phyloP scores from a whole-genome alignment of 2,888 invertebrate species.

The Clitarchus hookeri region DNA sequence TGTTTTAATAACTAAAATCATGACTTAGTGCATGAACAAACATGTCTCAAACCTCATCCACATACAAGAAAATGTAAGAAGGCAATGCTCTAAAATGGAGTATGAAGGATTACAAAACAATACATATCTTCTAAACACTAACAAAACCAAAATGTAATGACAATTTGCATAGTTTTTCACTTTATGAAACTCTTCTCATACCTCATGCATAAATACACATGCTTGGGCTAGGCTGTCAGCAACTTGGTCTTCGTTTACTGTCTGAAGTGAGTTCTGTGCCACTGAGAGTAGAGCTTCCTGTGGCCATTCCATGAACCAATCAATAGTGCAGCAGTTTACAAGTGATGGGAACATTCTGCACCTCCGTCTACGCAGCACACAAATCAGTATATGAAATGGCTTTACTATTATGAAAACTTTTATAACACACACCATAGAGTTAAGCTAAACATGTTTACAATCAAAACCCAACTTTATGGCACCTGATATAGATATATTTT shows the following conservation, averaged over 20 bases:
- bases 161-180: not conserved
- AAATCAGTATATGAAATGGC: not conserved
- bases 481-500: too few relatives aligned
- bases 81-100: too few relatives aligned
- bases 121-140: too few relatives aligned
- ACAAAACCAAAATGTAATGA: too few relatives aligned
- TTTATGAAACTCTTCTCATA: slow-evolving; percentile 46
- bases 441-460: too few relatives aligned
- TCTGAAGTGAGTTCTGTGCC: slow-evolving; percentile 71
- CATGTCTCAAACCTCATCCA: too few relatives aligned
- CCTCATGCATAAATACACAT: slow-evolving; percentile 75
- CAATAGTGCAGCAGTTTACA: slow-evolving; percentile 90
- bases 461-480: too few relatives aligned
- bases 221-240: slow-evolving; percentile 62
- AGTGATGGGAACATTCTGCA: slow-evolving; percentile 94
- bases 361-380: slow-evolving; percentile 63
- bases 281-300: slow-evolving; percentile 84
- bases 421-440: not conserved
- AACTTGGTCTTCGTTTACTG: slow-evolving; percentile 59
- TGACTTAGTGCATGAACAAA: too few relatives aligned
- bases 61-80: too few relatives aligned
- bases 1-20: too few relatives aligned
- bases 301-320: slow-evolving; percentile 95
- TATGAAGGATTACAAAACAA: too few relatives aligned
- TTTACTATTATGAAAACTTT: not conserved